Evolutionary conservation across 2,888 invertebrate genomes (phyloP), one percentile per base, ranked within the genome.

Genomic region (Caenorhabditis sinica): DNA sequence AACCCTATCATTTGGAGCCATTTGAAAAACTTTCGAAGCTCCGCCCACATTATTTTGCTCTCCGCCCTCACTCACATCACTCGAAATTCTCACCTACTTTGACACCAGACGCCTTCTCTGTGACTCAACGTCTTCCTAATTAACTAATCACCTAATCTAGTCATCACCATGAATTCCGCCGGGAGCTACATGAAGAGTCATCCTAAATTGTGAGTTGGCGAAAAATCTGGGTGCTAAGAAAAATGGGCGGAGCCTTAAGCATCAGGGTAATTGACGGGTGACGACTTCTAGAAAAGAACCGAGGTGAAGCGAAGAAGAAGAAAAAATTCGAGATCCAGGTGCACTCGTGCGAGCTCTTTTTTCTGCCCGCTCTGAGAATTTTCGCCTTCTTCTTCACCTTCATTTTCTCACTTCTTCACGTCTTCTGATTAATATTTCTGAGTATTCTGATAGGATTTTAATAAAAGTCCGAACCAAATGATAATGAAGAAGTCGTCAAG

Each of bases 291-390:
- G 13, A 40, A 40, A 11, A 40, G 40, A 40, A 40, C 40, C 13
- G 40, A 33, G n/a, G 23, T 17, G 17, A 36, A 51, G 25, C n/a
- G 33, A 68, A 66, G 33, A 49, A 51, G 25, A 33, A 58, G 45
- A 66, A n/a, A 76, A 77, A 77, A 45, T 60, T 69, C 40, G 63
- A 77, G 63, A 63, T 61, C 36, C 79, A 79, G 79, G 79, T 79
- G 79, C 72, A 72, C 65, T 71, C 65, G 58, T 28, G 25, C 72
- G 69, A 40, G 53, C 43, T 51, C 45, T 45, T n/a, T 61, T 15
- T 61, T 63, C 61, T 56, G 17, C 40, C 60, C 49, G 33, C 49
- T 51, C 60, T 40, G 20, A 23, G 60, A 25, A 49, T n/a, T 6
- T 30, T 49, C 11, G n/a, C 45, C 45, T 23, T 68, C 9, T 5